These are phyloP conservation scores for Leuctra nigra DNA, from an alignment of 2,888 invertebrate species.

Conservation along the genomic window DNA sequence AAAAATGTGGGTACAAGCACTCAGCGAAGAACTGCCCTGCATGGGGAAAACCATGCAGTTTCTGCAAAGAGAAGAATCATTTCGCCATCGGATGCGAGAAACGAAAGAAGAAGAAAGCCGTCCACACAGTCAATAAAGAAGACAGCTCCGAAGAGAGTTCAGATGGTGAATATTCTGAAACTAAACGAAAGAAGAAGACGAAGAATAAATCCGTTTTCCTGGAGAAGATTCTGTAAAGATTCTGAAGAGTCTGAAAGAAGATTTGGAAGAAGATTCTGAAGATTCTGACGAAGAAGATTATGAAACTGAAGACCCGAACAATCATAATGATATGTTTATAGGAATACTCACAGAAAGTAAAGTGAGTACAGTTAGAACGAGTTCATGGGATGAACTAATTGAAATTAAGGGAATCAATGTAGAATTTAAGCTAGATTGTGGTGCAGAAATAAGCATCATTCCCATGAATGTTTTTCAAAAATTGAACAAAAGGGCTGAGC, in stretches of 20 bases:
- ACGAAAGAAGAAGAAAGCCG: not conserved
- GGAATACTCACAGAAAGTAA: too few relatives aligned
- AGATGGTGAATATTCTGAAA: not conserved
- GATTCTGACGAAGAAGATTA: too few relatives aligned
- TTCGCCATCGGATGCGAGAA: not conserved
- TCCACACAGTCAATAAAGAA: too few relatives aligned
- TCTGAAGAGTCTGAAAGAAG: too few relatives aligned
- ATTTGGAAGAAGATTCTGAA: too few relatives aligned
- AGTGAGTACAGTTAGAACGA: too few relatives aligned
- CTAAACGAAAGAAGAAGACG: not conserved
- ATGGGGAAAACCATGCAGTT: not conserved
- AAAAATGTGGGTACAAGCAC: not conserved
- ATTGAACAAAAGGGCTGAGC: not conserved
- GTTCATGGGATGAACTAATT: not conserved
- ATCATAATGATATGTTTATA: not conserved
- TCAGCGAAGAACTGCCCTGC: not conserved
- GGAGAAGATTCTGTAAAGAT: too few relatives aligned
- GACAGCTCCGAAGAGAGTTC: too few relatives aligned
- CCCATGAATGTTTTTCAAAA: not conserved
- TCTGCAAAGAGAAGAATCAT: not conserved
- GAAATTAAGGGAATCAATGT: not conserved
- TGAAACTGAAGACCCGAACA: not conserved
- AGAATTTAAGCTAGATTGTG: constrained; percentile 1
- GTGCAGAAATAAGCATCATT: not conserved
- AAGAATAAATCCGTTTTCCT: too few relatives aligned